Base-by-base conservation (phyloP, 1,140 invertebrate species). In the Lasaia peninsularis region DNA sequence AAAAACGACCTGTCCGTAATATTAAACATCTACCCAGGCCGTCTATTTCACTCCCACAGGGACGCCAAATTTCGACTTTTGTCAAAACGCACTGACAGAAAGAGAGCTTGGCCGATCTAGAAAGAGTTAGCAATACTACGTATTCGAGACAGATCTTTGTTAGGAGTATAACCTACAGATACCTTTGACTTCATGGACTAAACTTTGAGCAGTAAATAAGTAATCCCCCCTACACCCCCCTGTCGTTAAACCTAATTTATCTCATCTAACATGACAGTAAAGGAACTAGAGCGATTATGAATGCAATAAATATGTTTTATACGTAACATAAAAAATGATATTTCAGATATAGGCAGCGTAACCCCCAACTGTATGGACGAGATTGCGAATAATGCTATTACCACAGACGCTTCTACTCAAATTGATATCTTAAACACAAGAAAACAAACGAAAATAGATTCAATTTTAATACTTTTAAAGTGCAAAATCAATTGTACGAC, bases 371-470 rank as follows among this genome's bases (percentile, higher is more conserved):
- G 86, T 88, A 86, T 86, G 79, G 86, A 86, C 81, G 86, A 88
- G 86, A 88, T 88, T 88, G 86, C 82, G 84, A 75, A 83, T 88
- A 88, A 88, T 88, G 82, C 84, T 87, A 88, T 87, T 88, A 88
- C 80, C 84, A 87, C 86, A 88, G 86, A 88, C 86, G 86, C 86
- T 88, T 86, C 86, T 87, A 80, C 83, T 88, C 81, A 88, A 88
- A 88, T 88, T 88, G 85, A 88, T 88, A 88, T 85, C 82, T 75
- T 75, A 72, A 69, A 66, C 62, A 20, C 53, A 60, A 21, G 52
- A n/a, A 16, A 18, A 9, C 59, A 73, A 54, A 18, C 48, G 5
- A 82, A 80, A 77, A 50, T 72, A 56, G 69, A 73, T 80, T 57
- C 56, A 63, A 78, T 50, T 0, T 0, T 0, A 2, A 31, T 14